Conservation (phyloP, 1,140 invertebrate species). For the Plectrocnemia conspersa region DNA sequence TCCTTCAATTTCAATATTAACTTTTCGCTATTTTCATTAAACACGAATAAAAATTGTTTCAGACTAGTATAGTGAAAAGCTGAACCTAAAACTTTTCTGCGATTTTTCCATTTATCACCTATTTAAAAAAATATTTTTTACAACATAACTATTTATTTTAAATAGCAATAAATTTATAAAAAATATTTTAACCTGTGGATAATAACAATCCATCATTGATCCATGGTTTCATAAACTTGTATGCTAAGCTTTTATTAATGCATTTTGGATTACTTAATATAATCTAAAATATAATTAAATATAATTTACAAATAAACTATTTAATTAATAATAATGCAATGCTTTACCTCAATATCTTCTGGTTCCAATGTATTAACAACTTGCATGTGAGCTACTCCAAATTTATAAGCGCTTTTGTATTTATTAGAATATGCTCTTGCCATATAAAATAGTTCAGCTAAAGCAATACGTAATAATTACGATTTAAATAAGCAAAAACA, state of each 20-base stretch:
- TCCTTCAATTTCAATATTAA: background rate
- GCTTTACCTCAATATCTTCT: conserved; percentile 12
- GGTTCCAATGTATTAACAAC: background rate
- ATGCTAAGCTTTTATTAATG: conserved; percentile 51
- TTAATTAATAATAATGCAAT: background rate
- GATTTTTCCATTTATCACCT: background rate
- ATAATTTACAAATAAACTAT: conserved; percentile 4
- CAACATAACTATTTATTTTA: background rate
- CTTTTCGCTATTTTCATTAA: background rate
- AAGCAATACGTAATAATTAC: background rate
- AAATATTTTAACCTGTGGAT: conserved; percentile 31
- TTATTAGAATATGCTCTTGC: background rate
- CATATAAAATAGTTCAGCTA: background rate
- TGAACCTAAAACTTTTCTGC: background rate
- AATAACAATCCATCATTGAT: conserved; percentile 49
- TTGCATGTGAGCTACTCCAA: background rate
- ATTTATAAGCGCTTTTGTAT: conserved; percentile 3
- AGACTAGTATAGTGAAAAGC: background rate
- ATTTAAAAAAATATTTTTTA: background rate
- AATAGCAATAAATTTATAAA: background rate
- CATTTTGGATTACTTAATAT: conserved; percentile 51
- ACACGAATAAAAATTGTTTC: background rate
- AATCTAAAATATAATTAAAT: conserved; percentile 38
- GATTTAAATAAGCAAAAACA: background rate
- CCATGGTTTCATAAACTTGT: conserved; percentile 52